phyloP scores from a whole-genome alignment of 2,113 vertebrate genomes.

The Myotis yumanensis region DNA sequence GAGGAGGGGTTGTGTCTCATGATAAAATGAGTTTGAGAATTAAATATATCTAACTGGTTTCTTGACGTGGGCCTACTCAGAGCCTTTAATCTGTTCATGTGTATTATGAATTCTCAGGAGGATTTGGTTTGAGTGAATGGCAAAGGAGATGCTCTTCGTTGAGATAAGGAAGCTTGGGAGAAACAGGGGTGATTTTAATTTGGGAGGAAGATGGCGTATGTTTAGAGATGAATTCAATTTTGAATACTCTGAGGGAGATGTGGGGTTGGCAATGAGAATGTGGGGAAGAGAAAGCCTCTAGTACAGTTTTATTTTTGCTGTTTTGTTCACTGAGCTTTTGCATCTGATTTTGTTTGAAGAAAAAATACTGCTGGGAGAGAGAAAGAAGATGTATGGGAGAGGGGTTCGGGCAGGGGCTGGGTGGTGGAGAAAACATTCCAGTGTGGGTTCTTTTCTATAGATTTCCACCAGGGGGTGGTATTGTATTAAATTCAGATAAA shows the following conservation, averaged over 20 bases:
- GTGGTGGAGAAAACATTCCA: neutral
- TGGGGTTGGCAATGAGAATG: neutral
- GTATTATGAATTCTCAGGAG: neutral
- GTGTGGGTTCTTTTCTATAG: neutral
- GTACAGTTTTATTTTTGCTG: neutral
- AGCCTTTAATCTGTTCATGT: neutral
- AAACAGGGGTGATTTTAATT: neutral
- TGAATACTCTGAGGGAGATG: neutral
- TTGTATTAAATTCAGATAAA: slow-evolving; percentile 47
- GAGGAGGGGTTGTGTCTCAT: neutral
- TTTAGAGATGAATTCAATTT: slow-evolving; percentile 17
- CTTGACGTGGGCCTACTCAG: neutral
- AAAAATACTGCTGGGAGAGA: neutral
- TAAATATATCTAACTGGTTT: neutral
- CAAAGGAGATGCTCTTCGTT: neutral
- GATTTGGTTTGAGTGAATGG: neutral
- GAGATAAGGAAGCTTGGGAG: neutral
- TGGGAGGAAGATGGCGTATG: neutral
- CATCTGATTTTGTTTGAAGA: neutral
- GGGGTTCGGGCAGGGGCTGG: too few relatives aligned
- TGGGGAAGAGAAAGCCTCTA: neutral
- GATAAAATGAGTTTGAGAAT: neutral
- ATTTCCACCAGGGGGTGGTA: slow-evolving; percentile 70
- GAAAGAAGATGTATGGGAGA: neutral
- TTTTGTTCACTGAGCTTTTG: neutral